Evolutionary conservation across 2,888 invertebrate genomes (phyloP), one percentile per base, ranked within the genome.

Genomic region (Liodrosophila aerea): DNA sequence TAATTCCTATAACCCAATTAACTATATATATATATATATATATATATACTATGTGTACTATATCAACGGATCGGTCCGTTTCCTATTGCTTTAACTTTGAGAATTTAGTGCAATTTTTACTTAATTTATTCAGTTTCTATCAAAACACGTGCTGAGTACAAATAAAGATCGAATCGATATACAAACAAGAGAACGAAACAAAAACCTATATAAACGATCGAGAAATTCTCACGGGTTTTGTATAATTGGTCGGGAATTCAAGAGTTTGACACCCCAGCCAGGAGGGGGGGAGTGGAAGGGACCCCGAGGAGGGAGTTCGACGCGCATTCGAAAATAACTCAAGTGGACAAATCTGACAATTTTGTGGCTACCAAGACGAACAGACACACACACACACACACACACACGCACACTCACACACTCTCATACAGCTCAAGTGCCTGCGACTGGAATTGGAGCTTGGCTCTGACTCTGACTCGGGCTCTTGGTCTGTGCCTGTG

Each of bases 341-440:
- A 86, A 82, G 85, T 86, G 85, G 86, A 86, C 85, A 83, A 84
- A 85, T 83, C 85, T 86, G 82, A 83, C 82, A 83, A 83, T 84
- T 80, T 86, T 71, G 71, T 82, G 78, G 83, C 83, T 84, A 82
- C 83, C 83, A 83, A 86, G 73, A 73, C 72, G 71, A 27, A 36
- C 60, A 59, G 43, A 51, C 54, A 60, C 39, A 45, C 40, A 43
- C 49, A 58, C 43, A 56, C 16, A 49, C 30, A 52, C 51, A 59
- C 39, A 52, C 46, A 34, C 9, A 33, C 12, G 46, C 18, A 49
- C 13, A 43, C 9, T 39, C 27, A 36, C 13, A 53, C 27, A n/a
- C n/a, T n/a, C n/a, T n/a, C n/a, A 45, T 44, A 46, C 41, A 52
- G 54, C 60, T 84, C 58, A 81, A 77, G 85, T 81, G 77, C 40